Conservation (phyloP, 2,888 invertebrate species). For the Mythimna loreyi region DNA sequence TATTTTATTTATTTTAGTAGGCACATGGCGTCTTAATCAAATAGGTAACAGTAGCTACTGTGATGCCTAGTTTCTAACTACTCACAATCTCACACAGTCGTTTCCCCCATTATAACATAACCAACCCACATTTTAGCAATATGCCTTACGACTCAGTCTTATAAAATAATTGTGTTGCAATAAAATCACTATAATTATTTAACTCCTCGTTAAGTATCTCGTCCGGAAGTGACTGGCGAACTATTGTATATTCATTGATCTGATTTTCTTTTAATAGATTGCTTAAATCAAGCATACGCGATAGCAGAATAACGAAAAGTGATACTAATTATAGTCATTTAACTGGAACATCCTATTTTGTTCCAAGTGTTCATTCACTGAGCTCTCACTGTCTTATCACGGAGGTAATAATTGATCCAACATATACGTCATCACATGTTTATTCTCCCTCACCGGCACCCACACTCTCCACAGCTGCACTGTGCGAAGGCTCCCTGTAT, state of each 20-base stretch:
- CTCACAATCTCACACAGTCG: constrained; percentile 69
- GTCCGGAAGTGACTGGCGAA: constrained; percentile 36
- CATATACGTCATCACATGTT: constrained; percentile 26
- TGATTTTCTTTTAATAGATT: neutral
- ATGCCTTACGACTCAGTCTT: constrained; percentile 83
- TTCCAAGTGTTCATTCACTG: constrained; percentile 61
- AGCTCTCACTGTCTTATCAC: constrained; percentile 69
- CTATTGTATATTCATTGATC: constrained; percentile 1
- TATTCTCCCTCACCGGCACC: constrained; percentile 70
- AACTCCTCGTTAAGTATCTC: constrained; percentile 49
- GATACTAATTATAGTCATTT: constrained; percentile 64
- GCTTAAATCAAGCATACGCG: constrained; percentile 10
- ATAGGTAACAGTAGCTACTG: constrained; percentile 72
- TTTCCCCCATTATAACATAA: constrained; percentile 71
- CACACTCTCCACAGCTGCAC: constrained; percentile 77
- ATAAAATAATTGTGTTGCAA: constrained; percentile 73
- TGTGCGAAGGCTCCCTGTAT: constrained; percentile 83
- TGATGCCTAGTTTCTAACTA: constrained; percentile 73
- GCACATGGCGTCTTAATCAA: constrained; percentile 70
- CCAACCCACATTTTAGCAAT: constrained; percentile 68
- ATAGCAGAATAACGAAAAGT: constrained; percentile 28
- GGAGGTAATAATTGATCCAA: constrained; percentile 62
- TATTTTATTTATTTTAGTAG: constrained; percentile 61
- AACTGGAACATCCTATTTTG: constrained; percentile 63
- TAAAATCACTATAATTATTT: constrained; percentile 69